Evolutionary conservation across 2,113 vertebrate species (phyloP).

Genomic region (Mixornis gularis): DNA sequence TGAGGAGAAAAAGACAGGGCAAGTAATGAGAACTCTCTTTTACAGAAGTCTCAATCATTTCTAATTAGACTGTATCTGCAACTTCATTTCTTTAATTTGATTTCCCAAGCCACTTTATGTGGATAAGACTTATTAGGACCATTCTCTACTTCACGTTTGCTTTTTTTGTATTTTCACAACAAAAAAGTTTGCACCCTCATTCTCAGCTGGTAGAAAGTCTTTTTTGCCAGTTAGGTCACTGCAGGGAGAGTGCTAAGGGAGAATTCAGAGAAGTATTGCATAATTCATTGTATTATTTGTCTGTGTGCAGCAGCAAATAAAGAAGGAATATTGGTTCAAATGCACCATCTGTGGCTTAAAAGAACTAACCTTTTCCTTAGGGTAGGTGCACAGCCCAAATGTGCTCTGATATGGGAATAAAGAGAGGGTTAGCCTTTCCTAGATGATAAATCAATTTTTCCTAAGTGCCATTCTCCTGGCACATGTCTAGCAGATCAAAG

Average conservation of each 20-base stretch:
- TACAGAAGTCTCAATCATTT: background rate
- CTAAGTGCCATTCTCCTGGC: background rate
- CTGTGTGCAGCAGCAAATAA: background rate
- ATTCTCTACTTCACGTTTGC: background rate
- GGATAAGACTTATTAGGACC: background rate
- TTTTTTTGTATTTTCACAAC: background rate
- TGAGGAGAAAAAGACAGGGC: background rate
- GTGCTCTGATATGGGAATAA: background rate
- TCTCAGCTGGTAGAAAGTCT: background rate
- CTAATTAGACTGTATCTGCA: background rate
- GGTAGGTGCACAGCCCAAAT: background rate
- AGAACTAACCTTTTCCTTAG: background rate
- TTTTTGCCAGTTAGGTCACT: background rate
- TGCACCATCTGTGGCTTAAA: background rate
- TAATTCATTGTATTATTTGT: constrained; percentile 7
- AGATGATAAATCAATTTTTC: background rate
- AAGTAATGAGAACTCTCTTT: background rate
- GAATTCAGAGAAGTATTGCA: background rate
- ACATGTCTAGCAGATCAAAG: background rate
- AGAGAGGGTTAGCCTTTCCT: background rate
- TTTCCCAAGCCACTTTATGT: background rate
- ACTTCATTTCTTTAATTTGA: constrained; percentile 12
- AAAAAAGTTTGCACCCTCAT: background rate
- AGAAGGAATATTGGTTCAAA: background rate
- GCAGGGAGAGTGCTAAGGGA: background rate